These are phyloP conservation scores for Myiotriccus ornatus DNA, from an alignment of 2,797 vertebrate genomes.

Conservation along the genomic window DNA sequence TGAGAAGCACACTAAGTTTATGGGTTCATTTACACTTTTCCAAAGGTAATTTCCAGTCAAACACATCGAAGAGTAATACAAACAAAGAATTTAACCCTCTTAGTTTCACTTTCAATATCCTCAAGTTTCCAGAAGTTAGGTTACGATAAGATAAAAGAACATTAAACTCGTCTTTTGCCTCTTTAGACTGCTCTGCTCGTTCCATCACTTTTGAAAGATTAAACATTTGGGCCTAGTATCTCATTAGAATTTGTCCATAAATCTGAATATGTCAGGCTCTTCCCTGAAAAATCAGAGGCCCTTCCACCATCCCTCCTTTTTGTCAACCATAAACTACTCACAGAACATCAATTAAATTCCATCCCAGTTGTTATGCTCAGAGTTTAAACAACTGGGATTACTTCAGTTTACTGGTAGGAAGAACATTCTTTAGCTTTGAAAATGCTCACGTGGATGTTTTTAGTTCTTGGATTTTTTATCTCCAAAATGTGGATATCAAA, in stretches of 20 bases:
- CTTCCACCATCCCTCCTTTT: neutral
- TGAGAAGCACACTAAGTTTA: neutral
- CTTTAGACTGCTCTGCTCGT: neutral
- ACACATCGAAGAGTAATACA: neutral
- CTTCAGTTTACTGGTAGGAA: neutral
- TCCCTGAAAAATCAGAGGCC: neutral
- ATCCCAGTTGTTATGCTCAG: neutral
- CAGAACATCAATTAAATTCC: neutral
- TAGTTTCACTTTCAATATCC: neutral
- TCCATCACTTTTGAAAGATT: neutral
- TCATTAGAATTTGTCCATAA: neutral
- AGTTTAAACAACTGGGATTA: neutral
- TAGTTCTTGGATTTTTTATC: neutral
- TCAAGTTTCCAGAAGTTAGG: neutral
- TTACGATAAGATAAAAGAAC: neutral
- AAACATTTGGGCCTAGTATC: neutral
- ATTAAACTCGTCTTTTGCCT: neutral
- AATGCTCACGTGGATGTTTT: accelerated
- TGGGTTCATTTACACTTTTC: neutral
- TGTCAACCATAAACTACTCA: neutral
- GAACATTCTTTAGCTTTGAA: neutral
- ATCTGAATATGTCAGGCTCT: neutral
- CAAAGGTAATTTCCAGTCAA: neutral
- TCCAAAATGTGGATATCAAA: neutral
- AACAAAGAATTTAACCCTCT: neutral